Conservation (phyloP, 92 coral and sea anemone genomes). For the Palythoa grandis region DNA sequence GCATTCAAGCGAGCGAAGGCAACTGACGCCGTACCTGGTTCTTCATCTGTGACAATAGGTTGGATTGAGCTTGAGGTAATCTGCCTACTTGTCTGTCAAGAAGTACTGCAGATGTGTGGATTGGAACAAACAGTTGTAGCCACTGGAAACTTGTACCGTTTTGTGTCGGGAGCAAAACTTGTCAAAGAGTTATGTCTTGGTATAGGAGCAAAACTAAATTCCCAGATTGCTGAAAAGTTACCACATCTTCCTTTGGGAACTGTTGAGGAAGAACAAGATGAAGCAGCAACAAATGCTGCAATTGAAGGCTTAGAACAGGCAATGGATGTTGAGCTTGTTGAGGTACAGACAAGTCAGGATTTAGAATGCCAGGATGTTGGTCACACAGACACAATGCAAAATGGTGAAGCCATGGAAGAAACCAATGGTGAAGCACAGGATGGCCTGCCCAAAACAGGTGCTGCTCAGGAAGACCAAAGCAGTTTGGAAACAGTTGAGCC, state of each 20-base stretch:
- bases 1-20: conserved; percentile 45
- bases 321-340: conserved; percentile 41
- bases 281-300: conserved; percentile 21
- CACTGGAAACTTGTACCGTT: conserved; percentile 42
- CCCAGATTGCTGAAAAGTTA: conserved; percentile 36
- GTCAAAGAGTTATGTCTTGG: conserved; percentile 43
- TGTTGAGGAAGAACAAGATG: conserved; percentile 31
- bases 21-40: conserved; percentile 23
- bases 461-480: conserved; percentile 22
- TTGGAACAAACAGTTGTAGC: conserved; percentile 28
- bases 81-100: conserved; percentile 42
- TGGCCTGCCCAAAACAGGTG: background rate
- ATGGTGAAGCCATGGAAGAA: conserved; percentile 24
- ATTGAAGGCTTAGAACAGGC: conserved; percentile 41
- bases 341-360: conserved; percentile 39
- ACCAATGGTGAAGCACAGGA: background rate
- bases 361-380: conserved; percentile 6
- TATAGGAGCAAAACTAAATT: conserved; percentile 33
- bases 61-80: conserved; percentile 42
- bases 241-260: conserved; percentile 41
- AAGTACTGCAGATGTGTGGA: conserved; percentile 38
- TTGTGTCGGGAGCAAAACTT: conserved; percentile 39
- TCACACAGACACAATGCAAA: conserved; percentile 6
- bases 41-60: conserved; percentile 37
- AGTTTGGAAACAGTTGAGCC: conserved; percentile 4